A percentile compares a stretch with the other conserved stretches of the same genome.
Evolutionary conservation across 2,113 vertebrate species (phyloP).

Genomic region (Sphaerodactylus townsendi): DNA sequence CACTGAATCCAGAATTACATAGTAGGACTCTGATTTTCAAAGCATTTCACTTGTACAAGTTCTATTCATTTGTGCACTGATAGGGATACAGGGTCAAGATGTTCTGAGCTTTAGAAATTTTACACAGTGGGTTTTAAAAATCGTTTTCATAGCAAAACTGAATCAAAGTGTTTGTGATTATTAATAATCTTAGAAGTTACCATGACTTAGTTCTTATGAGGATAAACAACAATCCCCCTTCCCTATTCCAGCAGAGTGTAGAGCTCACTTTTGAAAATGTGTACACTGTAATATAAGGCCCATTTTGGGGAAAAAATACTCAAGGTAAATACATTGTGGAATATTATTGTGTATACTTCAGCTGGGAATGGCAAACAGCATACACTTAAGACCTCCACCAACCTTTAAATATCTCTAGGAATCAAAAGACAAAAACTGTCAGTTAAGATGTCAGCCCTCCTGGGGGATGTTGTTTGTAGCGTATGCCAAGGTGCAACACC

Average conservation of each 20-base stretch:
- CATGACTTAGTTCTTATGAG: constrained; percentile 10
- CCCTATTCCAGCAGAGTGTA: neutral
- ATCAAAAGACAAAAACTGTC: neutral
- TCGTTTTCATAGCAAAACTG: constrained; percentile 42
- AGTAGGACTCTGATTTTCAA: neutral
- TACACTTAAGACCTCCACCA: neutral
- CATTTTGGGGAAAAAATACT: constrained; percentile 14
- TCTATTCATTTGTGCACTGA: neutral
- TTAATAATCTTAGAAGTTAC: constrained; percentile 25
- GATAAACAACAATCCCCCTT: constrained; percentile 1
- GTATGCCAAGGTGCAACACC: no score
- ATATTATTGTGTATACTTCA: neutral
- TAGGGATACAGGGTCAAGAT: neutral
- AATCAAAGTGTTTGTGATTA: constrained; percentile 29
- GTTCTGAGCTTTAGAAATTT: neutral
- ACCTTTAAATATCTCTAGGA: neutral
- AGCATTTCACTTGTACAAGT: neutral
- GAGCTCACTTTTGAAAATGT: neutral
- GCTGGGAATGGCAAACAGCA: neutral
- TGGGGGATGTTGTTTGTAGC: no score
- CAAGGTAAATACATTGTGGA: neutral
- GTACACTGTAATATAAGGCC: neutral
- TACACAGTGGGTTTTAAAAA: neutral
- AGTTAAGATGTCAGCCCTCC: no score
- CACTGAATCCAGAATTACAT: neutral